phyloP scores from a whole-genome alignment of 2,797 vertebrate genomes.

The Sebastes aleutianus region DNA sequence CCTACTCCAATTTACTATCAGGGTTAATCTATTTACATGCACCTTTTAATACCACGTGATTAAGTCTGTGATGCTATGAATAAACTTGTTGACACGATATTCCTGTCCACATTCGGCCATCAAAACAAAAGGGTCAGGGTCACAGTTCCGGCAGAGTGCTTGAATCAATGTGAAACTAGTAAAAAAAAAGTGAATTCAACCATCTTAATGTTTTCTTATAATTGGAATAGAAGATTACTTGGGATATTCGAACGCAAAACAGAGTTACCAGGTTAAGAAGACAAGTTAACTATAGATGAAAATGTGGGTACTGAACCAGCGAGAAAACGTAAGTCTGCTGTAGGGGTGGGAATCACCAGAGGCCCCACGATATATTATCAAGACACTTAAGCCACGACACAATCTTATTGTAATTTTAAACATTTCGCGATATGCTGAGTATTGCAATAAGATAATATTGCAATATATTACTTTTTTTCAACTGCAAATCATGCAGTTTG shows the following conservation, averaged over 20 bases:
- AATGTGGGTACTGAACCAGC: background rate
- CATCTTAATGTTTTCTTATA: background rate
- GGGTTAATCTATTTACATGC: constrained; percentile 46
- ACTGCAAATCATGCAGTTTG: too few relatives aligned
- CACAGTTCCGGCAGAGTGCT: background rate
- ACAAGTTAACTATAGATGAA: background rate
- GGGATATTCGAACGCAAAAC: background rate
- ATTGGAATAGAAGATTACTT: background rate
- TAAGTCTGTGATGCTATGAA: constrained; percentile 19
- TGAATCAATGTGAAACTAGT: background rate
- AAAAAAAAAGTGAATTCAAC: background rate
- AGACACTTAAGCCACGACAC: too few relatives aligned
- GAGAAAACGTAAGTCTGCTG: background rate
- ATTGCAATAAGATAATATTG: too few relatives aligned
- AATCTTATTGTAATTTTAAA: too few relatives aligned
- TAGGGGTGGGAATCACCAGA: background rate
- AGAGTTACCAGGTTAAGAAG: rapidly evolving
- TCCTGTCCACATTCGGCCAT: background rate
- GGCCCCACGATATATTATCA: too few relatives aligned
- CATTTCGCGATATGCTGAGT: too few relatives aligned
- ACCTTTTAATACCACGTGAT: constrained; percentile 14
- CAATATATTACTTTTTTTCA: too few relatives aligned
- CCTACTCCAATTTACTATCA: background rate
- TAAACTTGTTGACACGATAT: constrained; percentile 28
- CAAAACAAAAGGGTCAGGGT: background rate